Evolutionary conservation across 2,888 invertebrate genomes (phyloP).

Genomic region (Apoda limacodes): DNA sequence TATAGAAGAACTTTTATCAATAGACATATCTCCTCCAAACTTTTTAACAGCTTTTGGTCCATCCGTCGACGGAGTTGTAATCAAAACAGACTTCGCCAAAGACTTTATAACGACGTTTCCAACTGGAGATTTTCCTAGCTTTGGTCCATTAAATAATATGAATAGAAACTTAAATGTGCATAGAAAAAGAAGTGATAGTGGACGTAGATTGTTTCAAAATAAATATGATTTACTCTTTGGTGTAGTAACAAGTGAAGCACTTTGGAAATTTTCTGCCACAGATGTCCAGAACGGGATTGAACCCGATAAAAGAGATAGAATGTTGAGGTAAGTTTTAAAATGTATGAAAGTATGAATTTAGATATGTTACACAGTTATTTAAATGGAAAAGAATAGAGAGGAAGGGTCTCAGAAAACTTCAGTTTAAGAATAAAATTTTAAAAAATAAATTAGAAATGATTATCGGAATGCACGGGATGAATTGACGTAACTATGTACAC

Average conservation of each 20-base stretch:
- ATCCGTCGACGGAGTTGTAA: constrained; percentile 94
- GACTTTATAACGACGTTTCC: constrained; percentile 79
- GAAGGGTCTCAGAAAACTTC: too few species aligned
- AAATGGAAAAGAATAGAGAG: too few species aligned
- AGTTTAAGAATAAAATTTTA: too few species aligned
- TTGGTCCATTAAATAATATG: constrained; percentile 69
- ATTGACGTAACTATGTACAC: too few species aligned
- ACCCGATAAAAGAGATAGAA: constrained; percentile 87
- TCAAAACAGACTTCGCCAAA: constrained; percentile 87
- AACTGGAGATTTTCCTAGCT: constrained; percentile 73
- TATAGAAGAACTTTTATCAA: constrained; percentile 78
- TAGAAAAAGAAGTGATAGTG: constrained; percentile 73
- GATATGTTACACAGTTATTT: too few species aligned
- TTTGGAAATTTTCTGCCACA: constrained; percentile 88
- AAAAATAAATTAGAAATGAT: too few species aligned
- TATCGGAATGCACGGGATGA: too few species aligned
- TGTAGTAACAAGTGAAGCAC: constrained; percentile 91
- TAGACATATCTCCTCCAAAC: constrained; percentile 83
- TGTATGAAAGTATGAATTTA: too few species aligned
- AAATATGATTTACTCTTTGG: constrained; percentile 91
- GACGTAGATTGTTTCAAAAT: constrained; percentile 69
- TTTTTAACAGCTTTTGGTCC: constrained; percentile 92
- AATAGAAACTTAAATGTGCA: constrained; percentile 57
- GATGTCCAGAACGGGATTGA: constrained; percentile 89
- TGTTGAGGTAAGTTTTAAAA: constrained; percentile 73